Evolutionary conservation across 1,140 invertebrate genomes (phyloP).

Genomic region (Lepidurus apus): DNA sequence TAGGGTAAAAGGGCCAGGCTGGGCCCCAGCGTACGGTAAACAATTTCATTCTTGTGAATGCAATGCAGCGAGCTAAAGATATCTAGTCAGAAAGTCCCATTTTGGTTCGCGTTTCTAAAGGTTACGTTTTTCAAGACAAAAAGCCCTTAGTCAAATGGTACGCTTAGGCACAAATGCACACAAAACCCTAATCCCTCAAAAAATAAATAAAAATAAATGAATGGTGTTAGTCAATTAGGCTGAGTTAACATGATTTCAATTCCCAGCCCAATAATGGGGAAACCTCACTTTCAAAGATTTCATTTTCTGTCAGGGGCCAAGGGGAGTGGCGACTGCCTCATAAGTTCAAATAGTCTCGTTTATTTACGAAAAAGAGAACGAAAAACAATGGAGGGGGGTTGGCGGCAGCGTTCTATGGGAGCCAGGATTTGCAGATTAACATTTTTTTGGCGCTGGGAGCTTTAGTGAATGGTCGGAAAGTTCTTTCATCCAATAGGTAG

Average conservation of each 20-base stretch:
- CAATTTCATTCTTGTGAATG: neutral
- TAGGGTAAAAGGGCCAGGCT: neutral
- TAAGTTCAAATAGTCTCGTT: neutral
- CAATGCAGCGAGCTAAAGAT: neutral
- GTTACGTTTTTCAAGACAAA: neutral
- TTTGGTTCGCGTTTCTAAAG: neutral
- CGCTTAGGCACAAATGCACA: neutral
- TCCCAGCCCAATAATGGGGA: constrained; percentile 11
- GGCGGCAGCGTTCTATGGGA: no score
- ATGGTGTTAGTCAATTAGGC: neutral
- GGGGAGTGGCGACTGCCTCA: neutral
- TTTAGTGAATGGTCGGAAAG: neutral
- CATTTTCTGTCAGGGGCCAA: constrained; percentile 13
- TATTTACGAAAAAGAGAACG: neutral
- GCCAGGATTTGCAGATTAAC: no score
- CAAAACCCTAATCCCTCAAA: neutral
- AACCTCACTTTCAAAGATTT: neutral
- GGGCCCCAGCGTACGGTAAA: neutral
- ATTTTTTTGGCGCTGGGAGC: neutral
- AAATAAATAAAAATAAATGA: no score
- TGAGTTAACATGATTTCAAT: neutral
- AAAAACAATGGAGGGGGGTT: neutral
- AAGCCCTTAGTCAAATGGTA: neutral
- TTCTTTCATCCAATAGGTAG: constrained; percentile 22
- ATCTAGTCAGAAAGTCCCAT: constrained; percentile 12